A percentile compares a stretch with the other conserved stretches of the same genome.
These are phyloP conservation scores for Hassar affinis DNA, from an alignment of 2,113 vertebrate genomes.

Conservation along the genomic window DNA sequence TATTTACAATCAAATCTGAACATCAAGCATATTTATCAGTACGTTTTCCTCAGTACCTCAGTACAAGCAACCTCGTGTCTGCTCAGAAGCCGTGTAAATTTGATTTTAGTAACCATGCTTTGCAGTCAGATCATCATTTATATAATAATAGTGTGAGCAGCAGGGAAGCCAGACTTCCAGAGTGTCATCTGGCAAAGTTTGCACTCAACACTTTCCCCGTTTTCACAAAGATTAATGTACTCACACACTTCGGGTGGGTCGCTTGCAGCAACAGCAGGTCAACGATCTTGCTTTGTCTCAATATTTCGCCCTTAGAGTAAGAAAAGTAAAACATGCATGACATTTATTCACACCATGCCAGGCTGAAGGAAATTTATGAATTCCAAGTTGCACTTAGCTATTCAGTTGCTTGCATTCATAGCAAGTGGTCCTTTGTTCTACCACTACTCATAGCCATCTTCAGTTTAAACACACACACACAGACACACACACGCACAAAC, in stretches of 20 bases:
- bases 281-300: slow-evolving; percentile 17
- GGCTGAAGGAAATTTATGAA: background rate
- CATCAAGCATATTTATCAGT: background rate
- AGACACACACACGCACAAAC: slow-evolving; percentile 6
- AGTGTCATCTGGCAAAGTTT: slow-evolving; percentile 8
- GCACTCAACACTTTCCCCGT: background rate
- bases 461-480: background rate
- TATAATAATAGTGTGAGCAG: background rate
- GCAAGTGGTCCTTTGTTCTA: background rate
- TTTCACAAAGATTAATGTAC: slow-evolving; percentile 17
- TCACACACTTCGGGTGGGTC: background rate
- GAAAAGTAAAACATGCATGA: background rate
- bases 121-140: slow-evolving; percentile 16
- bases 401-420: background rate
- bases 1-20: background rate
- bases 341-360: background rate
- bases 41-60: slow-evolving; percentile 1
- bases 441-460: background rate
- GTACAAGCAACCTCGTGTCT: background rate
- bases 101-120: background rate
- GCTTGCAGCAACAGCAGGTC: slow-evolving; percentile 10
- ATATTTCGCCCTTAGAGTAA: background rate
- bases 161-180: background rate
- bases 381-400: background rate
- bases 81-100: slow-evolving; percentile 1